A percentile compares a stretch with the other conserved stretches of the same genome.
Conservation (phyloP, 2,888 invertebrate species). For the Nemurella pictetii region DNA sequence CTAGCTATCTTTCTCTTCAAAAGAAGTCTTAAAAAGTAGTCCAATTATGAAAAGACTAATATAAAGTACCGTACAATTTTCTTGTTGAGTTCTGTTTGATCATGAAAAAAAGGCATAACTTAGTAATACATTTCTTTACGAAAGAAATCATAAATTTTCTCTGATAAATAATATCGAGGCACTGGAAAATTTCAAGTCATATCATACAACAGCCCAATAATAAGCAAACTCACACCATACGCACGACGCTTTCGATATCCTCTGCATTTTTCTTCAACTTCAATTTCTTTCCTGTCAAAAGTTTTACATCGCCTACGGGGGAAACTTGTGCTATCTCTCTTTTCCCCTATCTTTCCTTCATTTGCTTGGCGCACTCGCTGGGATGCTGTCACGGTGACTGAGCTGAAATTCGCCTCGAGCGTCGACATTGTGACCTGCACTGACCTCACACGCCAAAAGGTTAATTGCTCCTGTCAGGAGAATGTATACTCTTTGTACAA, state of each 20-base stretch:
- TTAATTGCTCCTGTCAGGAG: conserved; percentile 38
- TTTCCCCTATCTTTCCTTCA: conserved; percentile 13
- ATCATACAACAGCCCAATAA: neutral
- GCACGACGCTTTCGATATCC: neutral
- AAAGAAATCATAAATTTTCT: too few species aligned
- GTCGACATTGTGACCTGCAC: conserved; percentile 28
- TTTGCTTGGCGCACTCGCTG: conserved; percentile 23
- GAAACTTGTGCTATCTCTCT: conserved; percentile 27
- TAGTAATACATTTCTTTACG: too few species aligned
- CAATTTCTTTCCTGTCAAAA: conserved; percentile 41
- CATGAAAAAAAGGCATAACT: too few species aligned
- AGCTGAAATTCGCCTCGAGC: conserved; percentile 21
- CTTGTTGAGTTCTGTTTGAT: too few species aligned
- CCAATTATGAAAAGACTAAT: too few species aligned
- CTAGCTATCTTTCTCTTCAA: too few species aligned
- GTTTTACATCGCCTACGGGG: conserved; percentile 39
- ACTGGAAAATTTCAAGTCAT: neutral
- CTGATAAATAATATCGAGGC: too few species aligned
- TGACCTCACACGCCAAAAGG: conserved; percentile 36
- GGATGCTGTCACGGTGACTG: conserved; percentile 36
- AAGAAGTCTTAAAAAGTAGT: too few species aligned
- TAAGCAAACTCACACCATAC: neutral
- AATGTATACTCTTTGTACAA: conserved; percentile 30
- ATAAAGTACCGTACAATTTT: too few species aligned
- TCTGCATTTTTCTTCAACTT: conserved; percentile 37